A percentile compares a stretch with the other conserved stretches of the same genome.
Conservation (phyloP, 2,113 vertebrate species). For the Proteles cristata region DNA sequence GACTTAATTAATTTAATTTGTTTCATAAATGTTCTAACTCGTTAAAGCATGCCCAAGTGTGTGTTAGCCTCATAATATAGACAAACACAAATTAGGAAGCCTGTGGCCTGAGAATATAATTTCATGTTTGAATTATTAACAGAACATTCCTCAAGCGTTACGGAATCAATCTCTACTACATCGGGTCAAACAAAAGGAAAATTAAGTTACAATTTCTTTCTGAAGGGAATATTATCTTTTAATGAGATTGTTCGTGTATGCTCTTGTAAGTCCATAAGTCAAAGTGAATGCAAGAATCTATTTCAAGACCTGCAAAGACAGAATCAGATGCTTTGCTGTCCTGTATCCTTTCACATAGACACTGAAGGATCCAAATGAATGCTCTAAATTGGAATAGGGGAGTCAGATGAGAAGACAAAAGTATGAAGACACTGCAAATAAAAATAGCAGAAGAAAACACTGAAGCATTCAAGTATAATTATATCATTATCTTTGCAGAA, state of each 20-base stretch:
- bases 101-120: constrained; percentile 35
- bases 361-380: constrained; percentile 2
- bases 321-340: not conserved
- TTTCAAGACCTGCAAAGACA: constrained; percentile 43
- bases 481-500: constrained; percentile 54
- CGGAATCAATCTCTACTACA: constrained; percentile 26
- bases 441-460: constrained; percentile 56
- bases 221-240: constrained; percentile 46
- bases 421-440: constrained; percentile 38
- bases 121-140: constrained; percentile 59
- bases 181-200: constrained; percentile 35
- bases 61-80: constrained; percentile 50
- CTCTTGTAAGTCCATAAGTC: not conserved
- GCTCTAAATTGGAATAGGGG: constrained; percentile 4
- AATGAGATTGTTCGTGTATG: constrained; percentile 13
- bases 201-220: constrained; percentile 18
- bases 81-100: constrained; percentile 52
- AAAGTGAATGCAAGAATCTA: constrained; percentile 26
- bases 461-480: constrained; percentile 61
- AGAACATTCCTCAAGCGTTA: constrained; percentile 2
- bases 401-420: constrained; percentile 14
- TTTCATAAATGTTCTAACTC: constrained; percentile 77
- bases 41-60: constrained; percentile 69
- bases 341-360: not conserved
- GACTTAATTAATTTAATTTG: constrained; percentile 76